A percentile compares a stretch with the other conserved stretches of the same genome.
phyloP scores from a whole-genome alignment of 2,113 vertebrate genomes.

The Cercopithecus mona region DNA sequence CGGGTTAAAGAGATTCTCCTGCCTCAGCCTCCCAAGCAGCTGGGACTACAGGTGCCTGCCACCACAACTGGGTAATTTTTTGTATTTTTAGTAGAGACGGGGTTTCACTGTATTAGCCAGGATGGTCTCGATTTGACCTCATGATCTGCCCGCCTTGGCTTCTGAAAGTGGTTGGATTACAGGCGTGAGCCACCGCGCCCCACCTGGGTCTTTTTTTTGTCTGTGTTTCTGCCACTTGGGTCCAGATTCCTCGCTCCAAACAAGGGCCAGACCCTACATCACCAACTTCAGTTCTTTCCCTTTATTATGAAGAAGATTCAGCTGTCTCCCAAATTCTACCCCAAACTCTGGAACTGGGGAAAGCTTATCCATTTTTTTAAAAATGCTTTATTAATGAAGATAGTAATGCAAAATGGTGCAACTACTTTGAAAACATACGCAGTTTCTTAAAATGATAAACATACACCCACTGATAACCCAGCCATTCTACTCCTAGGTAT shows the following conservation, averaged over 20 bases:
- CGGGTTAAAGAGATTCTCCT: too few relatives aligned
- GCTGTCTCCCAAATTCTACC: neutral
- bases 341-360: neutral
- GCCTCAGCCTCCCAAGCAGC: too few relatives aligned
- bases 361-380: neutral
- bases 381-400: neutral
- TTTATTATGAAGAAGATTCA: neutral
- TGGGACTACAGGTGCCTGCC: too few relatives aligned
- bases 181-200: too few relatives aligned
- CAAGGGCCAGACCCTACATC: too few relatives aligned
- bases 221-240: neutral
- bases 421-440: neutral
- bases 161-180: too few relatives aligned
- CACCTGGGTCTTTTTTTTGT: neutral
- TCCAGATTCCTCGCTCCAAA: neutral
- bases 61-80: too few relatives aligned
- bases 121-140: too few relatives aligned
- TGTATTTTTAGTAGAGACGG: too few relatives aligned
- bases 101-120: too few relatives aligned
- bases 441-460: neutral
- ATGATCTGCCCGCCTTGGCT: too few relatives aligned
- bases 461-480: neutral
- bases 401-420: neutral
- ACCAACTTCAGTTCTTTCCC: neutral
- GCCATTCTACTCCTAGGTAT: neutral